Base-by-base conservation (phyloP, 2,797 vertebrate species). In the Manis pentadactyla region DNA sequence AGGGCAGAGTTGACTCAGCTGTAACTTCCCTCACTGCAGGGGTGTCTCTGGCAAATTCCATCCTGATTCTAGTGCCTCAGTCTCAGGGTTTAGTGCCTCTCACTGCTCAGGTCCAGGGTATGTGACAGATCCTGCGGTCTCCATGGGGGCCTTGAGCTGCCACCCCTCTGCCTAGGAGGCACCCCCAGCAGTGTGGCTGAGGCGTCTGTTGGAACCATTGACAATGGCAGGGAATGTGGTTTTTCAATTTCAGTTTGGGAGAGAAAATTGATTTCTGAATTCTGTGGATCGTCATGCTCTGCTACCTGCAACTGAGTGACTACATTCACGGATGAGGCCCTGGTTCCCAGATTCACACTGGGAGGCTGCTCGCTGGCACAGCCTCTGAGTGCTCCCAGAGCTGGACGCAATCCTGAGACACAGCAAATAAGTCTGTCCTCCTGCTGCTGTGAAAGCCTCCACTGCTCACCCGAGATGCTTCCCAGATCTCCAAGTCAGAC, bases 191-290 rank as follows among this genome's bases (percentile, higher is more conserved):
- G 61, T 59, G 66, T 11, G 46, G 53, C 90, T 27, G 11, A 87
- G 66, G 68, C 0, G 19, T 68, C 90, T 87, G 64, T 85, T 5
- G 2, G 93, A 61, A 84, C 49, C n/a, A 37, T 4, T 11, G 51
- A 49, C 46, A 31, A 1, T 19, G 42, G 57, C 78, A 42, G 37
- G 46, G 39, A 73, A 51, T 77, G 91, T 55, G 87, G 69, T 71
- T 96, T 96, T 87, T 83, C 75, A 31, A 0, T 90, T 77, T 95
- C 3, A 10, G 92, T 87, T 79, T 19, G 18, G 90, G 69, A 88
- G 90, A 95, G 83, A 87, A 88, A 86, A 84, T 66, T 63, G 82
- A 91, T 89, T 87, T 94, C 79, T 8, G 7, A 87, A 83, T 71
- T 59, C 73, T 90, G 73, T 53, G 84, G 49, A 71, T 81, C 71